These are phyloP conservation scores for Leptoteleia sp. DNA, from an alignment of 1,140 invertebrate species.

Conservation along the genomic window DNA sequence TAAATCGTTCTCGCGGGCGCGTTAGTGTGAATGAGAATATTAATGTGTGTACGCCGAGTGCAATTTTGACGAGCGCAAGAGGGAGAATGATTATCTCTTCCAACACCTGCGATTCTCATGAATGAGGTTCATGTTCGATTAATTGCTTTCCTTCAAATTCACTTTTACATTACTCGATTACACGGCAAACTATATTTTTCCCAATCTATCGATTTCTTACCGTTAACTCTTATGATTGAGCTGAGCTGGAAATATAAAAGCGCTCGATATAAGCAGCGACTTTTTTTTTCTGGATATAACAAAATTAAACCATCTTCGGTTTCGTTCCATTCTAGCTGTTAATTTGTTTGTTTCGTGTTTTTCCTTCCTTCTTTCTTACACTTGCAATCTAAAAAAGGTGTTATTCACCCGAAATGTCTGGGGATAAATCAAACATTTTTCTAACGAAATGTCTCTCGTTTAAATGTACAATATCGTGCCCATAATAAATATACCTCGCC, in stretches of 20 bases:
- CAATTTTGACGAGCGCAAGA: constrained; percentile 69
- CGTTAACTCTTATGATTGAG: constrained; percentile 29
- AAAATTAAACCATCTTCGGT: too few relatives aligned
- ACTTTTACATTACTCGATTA: constrained; percentile 44
- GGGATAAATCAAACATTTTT: too few relatives aligned
- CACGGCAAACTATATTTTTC: constrained; percentile 35
- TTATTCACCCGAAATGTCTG: too few relatives aligned
- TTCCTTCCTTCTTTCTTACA: too few relatives aligned
- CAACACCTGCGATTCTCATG: constrained; percentile 76
- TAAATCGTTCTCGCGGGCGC: not conserved
- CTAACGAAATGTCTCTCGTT: too few relatives aligned
- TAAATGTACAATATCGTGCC: too few relatives aligned
- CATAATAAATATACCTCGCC: too few relatives aligned
- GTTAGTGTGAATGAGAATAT: not conserved
- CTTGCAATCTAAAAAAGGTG: too few relatives aligned
- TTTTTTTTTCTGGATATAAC: too few relatives aligned
- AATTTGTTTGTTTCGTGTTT: too few relatives aligned
- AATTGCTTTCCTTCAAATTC: constrained; percentile 68
- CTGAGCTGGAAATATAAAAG: constrained; percentile 21
- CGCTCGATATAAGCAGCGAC: too few relatives aligned
- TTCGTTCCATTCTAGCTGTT: too few relatives aligned
- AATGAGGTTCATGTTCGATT: constrained; percentile 70
- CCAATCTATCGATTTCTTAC: constrained; percentile 51
- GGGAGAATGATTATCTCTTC: constrained; percentile 73
- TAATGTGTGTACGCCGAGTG: constrained; percentile 2